Evolutionary conservation across 2,797 vertebrate genomes (phyloP).

Genomic region (Oreonectes daqikongensis): DNA sequence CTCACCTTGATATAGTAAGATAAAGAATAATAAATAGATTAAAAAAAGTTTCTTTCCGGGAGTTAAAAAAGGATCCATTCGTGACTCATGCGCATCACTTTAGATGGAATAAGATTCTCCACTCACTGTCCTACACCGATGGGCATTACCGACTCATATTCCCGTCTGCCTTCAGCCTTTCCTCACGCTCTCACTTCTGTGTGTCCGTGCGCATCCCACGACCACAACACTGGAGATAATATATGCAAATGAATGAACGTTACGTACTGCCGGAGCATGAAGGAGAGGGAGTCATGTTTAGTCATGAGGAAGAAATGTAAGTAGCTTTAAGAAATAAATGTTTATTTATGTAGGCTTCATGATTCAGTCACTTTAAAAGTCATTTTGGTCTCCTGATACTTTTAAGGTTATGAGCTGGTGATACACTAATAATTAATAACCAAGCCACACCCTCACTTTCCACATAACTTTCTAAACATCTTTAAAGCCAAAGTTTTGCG

Average conservation of each 20-base stretch:
- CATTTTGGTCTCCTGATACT: not conserved
- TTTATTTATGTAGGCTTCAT: no score
- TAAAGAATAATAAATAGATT: constrained; percentile 63
- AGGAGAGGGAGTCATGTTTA: not conserved
- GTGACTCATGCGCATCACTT: constrained; percentile 71
- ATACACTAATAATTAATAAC: not conserved
- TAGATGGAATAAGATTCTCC: constrained; percentile 65
- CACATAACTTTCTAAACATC: not conserved
- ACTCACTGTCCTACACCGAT: constrained; percentile 43
- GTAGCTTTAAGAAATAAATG: not conserved
- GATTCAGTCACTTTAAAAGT: not conserved
- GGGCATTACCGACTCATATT: constrained; percentile 63
- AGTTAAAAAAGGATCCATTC: constrained; percentile 77
- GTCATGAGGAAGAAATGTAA: not conserved
- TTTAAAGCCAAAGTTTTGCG: not conserved
- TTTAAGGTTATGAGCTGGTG: not conserved
- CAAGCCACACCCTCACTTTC: not conserved
- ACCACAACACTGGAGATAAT: constrained; percentile 68
- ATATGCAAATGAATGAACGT: constrained; percentile 63
- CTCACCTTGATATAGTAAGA: constrained; percentile 79
- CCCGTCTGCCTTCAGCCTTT: constrained; percentile 56
- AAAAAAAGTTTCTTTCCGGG: constrained; percentile 65
- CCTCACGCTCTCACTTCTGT: constrained; percentile 58
- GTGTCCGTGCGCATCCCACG: constrained; percentile 7
- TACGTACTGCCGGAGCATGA: not conserved